Percentiles rank a stretch among this genome's conserved stretches.
Evolutionary conservation across 2,113 vertebrate genomes (phyloP).

Genomic region (Cottus gobio): DNA sequence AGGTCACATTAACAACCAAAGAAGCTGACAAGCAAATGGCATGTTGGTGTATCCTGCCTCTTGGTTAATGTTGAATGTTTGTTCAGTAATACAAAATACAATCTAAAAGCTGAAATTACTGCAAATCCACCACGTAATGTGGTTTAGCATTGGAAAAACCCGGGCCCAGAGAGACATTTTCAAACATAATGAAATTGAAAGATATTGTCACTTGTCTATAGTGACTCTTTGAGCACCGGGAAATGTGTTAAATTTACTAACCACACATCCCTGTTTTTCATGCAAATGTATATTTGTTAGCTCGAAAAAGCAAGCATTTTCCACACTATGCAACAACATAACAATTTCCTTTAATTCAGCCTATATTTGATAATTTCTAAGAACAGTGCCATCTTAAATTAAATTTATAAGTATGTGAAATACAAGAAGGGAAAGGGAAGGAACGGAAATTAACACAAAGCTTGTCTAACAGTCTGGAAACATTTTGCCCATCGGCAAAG

Average conservation of each 20-base stretch:
- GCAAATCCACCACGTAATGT: neutral
- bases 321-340: neutral
- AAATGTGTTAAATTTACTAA: neutral
- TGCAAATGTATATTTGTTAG: neutral
- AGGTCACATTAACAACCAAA: too few species aligned
- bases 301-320: neutral
- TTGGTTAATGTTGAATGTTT: neutral
- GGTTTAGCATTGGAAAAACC: neutral
- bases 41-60: neutral
- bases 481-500: neutral
- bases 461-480: neutral
- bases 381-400: neutral
- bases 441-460: conserved; percentile 2
- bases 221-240: neutral
- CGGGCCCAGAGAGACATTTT: neutral
- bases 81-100: neutral
- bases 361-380: neutral
- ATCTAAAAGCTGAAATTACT: neutral
- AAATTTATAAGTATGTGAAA: neutral
- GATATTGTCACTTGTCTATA: neutral
- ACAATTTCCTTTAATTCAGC: neutral
- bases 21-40: neutral
- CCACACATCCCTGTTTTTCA: neutral
- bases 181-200: neutral
- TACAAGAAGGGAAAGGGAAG: neutral